Conservation (phyloP, 2,888 invertebrate genomes). For the Sinhomidia bicolor region DNA sequence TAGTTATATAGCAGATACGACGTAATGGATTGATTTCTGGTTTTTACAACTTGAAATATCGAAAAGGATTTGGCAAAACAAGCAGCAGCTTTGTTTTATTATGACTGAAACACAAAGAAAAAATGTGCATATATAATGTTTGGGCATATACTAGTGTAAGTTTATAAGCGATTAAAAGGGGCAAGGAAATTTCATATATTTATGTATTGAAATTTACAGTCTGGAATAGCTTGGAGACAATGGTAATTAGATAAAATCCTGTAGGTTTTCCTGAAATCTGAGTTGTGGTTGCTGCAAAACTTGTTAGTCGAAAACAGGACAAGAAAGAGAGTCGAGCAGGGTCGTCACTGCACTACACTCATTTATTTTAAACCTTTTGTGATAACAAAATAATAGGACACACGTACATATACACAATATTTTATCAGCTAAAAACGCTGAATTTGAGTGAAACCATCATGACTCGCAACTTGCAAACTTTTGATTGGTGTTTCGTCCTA, state of each 20-base stretch:
- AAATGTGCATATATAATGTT: neutral
- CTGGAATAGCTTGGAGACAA: neutral
- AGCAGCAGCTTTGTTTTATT: neutral
- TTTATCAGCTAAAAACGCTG: neutral
- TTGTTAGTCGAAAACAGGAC: conserved; percentile 13
- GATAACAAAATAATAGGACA: neutral
- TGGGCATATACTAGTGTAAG: too few relatives aligned
- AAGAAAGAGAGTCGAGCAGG: neutral
- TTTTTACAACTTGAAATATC: neutral
- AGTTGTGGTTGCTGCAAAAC: neutral
- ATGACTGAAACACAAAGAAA: too few relatives aligned
- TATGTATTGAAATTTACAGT: too few relatives aligned
- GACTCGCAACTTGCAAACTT: neutral
- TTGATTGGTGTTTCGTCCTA: neutral
- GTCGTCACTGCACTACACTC: neutral
- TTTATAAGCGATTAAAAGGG: too few relatives aligned
- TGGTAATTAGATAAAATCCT: neutral
- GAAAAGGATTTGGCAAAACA: neutral
- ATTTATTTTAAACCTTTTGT: neutral
- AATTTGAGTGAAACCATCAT: neutral
- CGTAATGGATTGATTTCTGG: neutral
- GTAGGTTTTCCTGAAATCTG: neutral
- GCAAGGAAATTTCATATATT: too few relatives aligned
- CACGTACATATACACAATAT: too few relatives aligned
- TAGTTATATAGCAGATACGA: neutral